Conservation (phyloP, 2,797 vertebrate species). For the Acomys russatus region DNA sequence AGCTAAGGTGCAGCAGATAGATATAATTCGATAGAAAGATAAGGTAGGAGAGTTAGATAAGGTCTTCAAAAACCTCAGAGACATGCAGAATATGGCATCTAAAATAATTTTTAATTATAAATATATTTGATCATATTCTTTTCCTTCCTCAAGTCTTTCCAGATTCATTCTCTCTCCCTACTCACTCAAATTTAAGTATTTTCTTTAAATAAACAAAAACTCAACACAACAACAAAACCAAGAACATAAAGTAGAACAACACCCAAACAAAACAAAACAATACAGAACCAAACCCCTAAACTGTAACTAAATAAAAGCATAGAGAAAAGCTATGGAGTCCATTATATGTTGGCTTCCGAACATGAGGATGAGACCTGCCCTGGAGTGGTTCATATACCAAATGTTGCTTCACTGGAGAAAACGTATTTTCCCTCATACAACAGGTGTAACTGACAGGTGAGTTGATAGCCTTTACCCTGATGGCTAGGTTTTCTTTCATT, state of each 20-base stretch:
- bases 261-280: neutral
- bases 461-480: neutral
- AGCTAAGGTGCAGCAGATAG: too few relatives aligned
- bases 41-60: too few relatives aligned
- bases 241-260: neutral
- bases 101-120: too few relatives aligned
- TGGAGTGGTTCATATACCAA: neutral
- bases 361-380: too few relatives aligned
- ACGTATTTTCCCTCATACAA: neutral
- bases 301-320: neutral
- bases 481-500: neutral
- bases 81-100: too few relatives aligned
- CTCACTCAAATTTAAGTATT: neutral
- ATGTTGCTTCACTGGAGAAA: neutral
- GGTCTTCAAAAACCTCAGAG: too few relatives aligned
- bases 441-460: neutral
- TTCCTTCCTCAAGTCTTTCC: neutral
- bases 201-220: neutral
- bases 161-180: neutral
- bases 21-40: too few relatives aligned
- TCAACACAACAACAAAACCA: neutral
- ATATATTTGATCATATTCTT: neutral
- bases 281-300: neutral
- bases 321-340: neutral
- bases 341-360: neutral